A percentile compares a stretch with the other conserved stretches of the same genome.
Evolutionary conservation across 2,797 vertebrate genomes (phyloP).

Genomic region (Mallotus villosus): DNA sequence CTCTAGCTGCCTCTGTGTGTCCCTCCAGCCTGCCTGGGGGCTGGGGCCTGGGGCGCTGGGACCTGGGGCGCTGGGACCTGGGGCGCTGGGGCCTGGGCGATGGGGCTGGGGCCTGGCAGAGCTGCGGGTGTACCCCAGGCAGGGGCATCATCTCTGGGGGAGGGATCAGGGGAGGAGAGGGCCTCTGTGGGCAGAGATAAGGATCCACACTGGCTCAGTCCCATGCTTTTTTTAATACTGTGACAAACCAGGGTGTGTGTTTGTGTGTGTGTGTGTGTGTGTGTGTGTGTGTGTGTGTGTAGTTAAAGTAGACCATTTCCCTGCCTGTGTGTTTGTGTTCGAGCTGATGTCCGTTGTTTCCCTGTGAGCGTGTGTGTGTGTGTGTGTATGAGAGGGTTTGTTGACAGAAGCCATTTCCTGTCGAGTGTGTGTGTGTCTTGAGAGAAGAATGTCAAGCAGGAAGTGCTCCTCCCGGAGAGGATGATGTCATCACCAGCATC

Average conservation of each 20-base stretch:
- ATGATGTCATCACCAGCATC: slow-evolving; percentile 70
- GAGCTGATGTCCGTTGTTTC: slow-evolving; percentile 16
- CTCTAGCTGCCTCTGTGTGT: neutral
- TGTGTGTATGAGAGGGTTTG: slow-evolving; percentile 36
- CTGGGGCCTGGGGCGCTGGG: no score
- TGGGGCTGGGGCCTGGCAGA: slow-evolving; percentile 20
- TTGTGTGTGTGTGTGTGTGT: slow-evolving; percentile 48
- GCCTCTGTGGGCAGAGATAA: slow-evolving; percentile 65
- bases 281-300: slow-evolving; percentile 41
- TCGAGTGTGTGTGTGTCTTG: slow-evolving; percentile 67
- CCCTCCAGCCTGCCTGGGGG: slow-evolving; percentile 25
- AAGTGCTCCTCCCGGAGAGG: slow-evolving; percentile 75
- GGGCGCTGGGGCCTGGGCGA: no score
- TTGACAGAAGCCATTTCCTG: slow-evolving; percentile 76
- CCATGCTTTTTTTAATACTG: slow-evolving; percentile 27
- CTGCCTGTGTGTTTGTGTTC: slow-evolving; percentile 48
- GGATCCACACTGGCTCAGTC: slow-evolving; percentile 54
- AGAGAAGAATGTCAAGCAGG: slow-evolving; percentile 77
- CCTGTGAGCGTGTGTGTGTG: neutral
- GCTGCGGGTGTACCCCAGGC: slow-evolving; percentile 56
- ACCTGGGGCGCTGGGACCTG: neutral
- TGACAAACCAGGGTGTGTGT: slow-evolving; percentile 41
- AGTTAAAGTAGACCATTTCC: slow-evolving; percentile 71
- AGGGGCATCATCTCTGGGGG: slow-evolving; percentile 46
- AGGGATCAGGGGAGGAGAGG: slow-evolving; percentile 23